Percentiles rank a stretch among this genome's conserved stretches.
Conservation (phyloP, 2,113 vertebrate genomes). For the Mesoclemmys tuberculata region DNA sequence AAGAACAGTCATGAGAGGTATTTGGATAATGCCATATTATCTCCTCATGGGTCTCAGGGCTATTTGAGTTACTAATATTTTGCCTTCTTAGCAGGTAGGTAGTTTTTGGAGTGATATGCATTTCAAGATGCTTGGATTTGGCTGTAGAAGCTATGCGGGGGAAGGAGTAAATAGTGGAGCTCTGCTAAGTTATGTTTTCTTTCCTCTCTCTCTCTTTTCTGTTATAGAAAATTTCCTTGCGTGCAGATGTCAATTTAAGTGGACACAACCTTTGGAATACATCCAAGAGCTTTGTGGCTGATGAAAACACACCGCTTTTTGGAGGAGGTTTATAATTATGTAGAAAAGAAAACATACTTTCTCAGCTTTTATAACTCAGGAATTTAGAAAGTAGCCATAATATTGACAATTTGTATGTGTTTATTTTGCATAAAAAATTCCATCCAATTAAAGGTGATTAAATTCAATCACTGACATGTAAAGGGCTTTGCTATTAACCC, state of each 20-base stretch:
- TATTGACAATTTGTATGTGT: neutral
- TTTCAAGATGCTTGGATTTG: neutral
- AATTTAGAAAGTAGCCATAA: slow-evolving; percentile 37
- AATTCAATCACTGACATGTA: neutral
- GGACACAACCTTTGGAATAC: slow-evolving; percentile 82
- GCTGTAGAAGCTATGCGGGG: neutral
- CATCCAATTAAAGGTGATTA: neutral
- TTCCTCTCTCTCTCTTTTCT: slow-evolving; percentile 18
- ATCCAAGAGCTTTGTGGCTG: slow-evolving; percentile 31
- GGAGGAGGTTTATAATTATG: slow-evolving; percentile 81
- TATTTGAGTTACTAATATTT: neutral
- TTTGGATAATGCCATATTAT: neutral
- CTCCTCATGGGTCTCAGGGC: neutral
- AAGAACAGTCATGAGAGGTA: neutral
- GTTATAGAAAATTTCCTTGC: slow-evolving; percentile 88
- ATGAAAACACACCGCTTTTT: slow-evolving; percentile 80
- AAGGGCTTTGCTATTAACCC: slow-evolving; percentile 44
- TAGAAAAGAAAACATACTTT: neutral
- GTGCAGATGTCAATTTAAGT: slow-evolving; percentile 78
- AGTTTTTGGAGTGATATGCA: neutral
- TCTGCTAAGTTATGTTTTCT: neutral
- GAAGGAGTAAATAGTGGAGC: accelerated
- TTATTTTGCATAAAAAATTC: neutral
- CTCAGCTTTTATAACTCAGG: slow-evolving; percentile 40
- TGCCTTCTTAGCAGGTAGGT: neutral